A percentile compares a stretch with the other conserved stretches of the same genome.
phyloP scores from a whole-genome alignment of 2,888 invertebrate species.

The Tachina grossa region DNA sequence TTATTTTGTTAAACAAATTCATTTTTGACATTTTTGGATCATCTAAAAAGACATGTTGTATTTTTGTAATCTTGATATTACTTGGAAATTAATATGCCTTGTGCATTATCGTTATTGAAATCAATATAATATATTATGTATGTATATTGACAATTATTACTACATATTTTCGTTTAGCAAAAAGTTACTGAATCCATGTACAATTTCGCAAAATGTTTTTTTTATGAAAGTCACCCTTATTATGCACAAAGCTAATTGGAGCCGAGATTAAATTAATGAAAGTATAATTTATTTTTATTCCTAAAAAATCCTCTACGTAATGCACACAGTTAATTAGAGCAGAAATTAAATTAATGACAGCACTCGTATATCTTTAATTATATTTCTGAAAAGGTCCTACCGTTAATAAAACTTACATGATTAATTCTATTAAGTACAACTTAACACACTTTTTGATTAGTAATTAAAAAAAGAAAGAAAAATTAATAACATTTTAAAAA shows the following conservation, averaged over 20 bases:
- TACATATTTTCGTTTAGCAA: no score
- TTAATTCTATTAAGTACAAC: conserved; percentile 4
- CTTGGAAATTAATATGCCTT: no score
- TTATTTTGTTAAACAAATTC: no score
- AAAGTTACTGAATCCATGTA: no score
- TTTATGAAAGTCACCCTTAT: not conserved
- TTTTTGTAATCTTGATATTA: no score
- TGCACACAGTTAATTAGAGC: not conserved
- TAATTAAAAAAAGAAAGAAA: not conserved
- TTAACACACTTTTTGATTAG: conserved; percentile 17
- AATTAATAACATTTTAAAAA: conserved; percentile 25
- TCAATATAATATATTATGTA: no score
- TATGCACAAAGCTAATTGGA: not conserved
- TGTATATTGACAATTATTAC: no score
- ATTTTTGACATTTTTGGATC: no score
- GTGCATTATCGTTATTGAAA: no score
- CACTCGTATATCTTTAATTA: not conserved
- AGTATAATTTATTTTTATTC: not conserved
- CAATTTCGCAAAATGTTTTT: not conserved
- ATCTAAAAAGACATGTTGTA: no score
- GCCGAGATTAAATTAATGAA: not conserved
- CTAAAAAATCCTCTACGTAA: not conserved
- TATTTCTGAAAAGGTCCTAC: not conserved
- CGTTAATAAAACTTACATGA: conserved; percentile 1
- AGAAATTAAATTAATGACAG: not conserved